These are phyloP conservation scores for Naja naja DNA, from an alignment of 2,113 vertebrate species.

Conservation along the genomic window DNA sequence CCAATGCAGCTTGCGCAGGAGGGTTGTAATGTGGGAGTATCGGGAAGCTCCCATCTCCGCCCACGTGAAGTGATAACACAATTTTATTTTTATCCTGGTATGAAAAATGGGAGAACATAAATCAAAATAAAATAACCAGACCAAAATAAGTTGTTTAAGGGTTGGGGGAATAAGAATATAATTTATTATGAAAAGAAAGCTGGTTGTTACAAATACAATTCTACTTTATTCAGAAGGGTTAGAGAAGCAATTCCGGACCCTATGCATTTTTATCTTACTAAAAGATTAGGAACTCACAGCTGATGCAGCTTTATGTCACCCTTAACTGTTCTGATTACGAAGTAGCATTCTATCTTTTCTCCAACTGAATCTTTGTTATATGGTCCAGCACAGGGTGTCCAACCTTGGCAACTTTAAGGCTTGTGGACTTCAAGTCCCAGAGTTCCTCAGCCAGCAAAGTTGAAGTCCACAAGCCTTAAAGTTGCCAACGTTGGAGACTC, in stretches of 20 bases:
- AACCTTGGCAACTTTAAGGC: too few species aligned
- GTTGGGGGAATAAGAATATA: background rate
- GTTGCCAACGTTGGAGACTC: too few species aligned
- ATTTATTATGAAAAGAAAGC: background rate
- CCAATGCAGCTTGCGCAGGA: too few species aligned
- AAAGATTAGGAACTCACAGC: background rate
- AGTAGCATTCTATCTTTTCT: background rate
- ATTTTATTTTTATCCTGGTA: background rate
- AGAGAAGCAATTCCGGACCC: background rate
- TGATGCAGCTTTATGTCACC: background rate
- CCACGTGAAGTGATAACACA: background rate
- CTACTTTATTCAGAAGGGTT: background rate
- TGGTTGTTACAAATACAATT: background rate
- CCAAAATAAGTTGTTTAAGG: background rate
- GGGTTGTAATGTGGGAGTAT: too few species aligned
- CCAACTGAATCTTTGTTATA: background rate
- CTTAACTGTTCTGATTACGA: background rate
- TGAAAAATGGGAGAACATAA: background rate
- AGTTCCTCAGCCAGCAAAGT: too few species aligned
- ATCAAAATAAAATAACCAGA: background rate
- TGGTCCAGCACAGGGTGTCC: background rate
- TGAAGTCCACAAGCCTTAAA: too few species aligned
- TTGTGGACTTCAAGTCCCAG: too few species aligned
- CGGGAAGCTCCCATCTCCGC: too few species aligned
- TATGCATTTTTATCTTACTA: background rate